These are phyloP conservation scores for Conomelus anceps DNA, from an alignment of 2,888 invertebrate genomes.

Conservation along the genomic window DNA sequence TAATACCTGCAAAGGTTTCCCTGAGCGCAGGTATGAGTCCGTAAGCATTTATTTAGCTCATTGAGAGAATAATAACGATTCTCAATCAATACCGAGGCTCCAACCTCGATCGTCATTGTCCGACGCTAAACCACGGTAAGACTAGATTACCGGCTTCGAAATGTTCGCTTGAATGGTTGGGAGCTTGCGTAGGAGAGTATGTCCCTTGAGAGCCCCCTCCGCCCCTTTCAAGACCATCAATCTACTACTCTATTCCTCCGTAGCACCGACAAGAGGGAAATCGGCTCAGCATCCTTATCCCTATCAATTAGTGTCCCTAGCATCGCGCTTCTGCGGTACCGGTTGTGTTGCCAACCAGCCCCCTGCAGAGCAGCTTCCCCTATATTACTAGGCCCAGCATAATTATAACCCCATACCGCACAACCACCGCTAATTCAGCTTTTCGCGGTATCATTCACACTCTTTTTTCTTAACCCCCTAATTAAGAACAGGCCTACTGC, in stretches of 20 bases:
- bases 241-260: background rate
- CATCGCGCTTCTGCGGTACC: background rate
- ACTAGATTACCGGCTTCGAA: background rate
- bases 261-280: background rate
- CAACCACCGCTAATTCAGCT: background rate
- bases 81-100: background rate
- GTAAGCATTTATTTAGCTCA: too few species aligned
- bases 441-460: background rate
- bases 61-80: background rate
- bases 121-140: background rate
- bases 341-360: background rate
- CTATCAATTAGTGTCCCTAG: slow-evolving; percentile 5
- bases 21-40: background rate
- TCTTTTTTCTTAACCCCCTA: background rate
- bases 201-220: background rate
- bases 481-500: background rate
- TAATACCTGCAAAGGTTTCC: too few species aligned
- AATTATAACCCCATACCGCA: background rate
- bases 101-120: background rate
- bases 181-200: background rate
- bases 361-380: background rate
- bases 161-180: background rate
- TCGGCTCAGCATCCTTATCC: slow-evolving; percentile 12
- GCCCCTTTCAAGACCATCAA: background rate
- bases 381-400: background rate